These are phyloP conservation scores for Eutrigla gurnardus DNA, from an alignment of 2,797 vertebrate genomes.

Conservation along the genomic window DNA sequence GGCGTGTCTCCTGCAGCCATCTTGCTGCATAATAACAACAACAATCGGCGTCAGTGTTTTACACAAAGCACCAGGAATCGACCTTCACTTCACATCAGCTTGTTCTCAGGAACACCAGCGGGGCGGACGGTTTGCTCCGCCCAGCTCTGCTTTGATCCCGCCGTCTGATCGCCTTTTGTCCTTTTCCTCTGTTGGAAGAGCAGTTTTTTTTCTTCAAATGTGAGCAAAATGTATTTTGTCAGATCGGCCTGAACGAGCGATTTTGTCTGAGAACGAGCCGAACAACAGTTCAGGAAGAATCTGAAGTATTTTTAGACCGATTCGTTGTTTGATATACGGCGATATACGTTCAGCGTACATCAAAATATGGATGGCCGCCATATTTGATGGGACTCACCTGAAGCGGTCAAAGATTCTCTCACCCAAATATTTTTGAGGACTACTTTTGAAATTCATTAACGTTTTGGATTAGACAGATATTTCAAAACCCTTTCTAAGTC, in stretches of 20 bases:
- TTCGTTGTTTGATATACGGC: background rate
- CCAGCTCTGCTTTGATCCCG: background rate
- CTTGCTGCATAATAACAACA: no score
- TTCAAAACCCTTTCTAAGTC: slow-evolving; percentile 8
- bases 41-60: no score
- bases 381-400: background rate
- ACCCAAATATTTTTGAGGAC: background rate
- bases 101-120: background rate
- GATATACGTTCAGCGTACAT: background rate
- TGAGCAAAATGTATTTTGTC: slow-evolving; percentile 10
- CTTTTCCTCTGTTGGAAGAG: slow-evolving; percentile 8
- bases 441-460: background rate
- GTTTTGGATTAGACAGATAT: background rate
- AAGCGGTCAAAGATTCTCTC: background rate
- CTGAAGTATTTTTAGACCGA: slow-evolving; percentile 3
- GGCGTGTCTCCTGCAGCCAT: no score
- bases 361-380: background rate
- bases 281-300: background rate
- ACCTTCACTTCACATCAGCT: no score
- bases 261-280: slow-evolving; percentile 24
- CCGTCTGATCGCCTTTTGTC: no score
- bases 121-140: background rate
- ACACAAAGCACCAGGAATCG: background rate
- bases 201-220: background rate
- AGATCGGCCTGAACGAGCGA: slow-evolving; percentile 15